Conservation (phyloP, 1,140 invertebrate genomes). For the Drosophila obscura region DNA sequence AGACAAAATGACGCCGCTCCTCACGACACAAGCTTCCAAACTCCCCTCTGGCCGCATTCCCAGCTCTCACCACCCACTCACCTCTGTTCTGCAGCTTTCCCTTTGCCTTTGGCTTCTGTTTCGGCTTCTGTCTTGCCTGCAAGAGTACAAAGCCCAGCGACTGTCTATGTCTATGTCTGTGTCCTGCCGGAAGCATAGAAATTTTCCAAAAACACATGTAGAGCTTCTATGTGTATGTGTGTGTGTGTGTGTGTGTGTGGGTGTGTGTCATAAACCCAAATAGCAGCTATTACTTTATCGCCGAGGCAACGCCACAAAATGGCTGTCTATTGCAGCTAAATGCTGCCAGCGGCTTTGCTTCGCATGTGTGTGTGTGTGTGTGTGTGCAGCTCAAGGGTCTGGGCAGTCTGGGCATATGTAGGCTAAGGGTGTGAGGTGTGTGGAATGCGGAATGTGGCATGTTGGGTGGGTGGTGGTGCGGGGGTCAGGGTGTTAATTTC, state of each 20-base stretch:
- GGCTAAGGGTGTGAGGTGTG: not conserved
- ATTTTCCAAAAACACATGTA: conserved; percentile 58
- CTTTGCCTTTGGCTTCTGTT: conserved; percentile 33
- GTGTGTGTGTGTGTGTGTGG: conserved; percentile 21
- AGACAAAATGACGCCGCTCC: conserved; percentile 74
- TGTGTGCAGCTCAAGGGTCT: conserved; percentile 5
- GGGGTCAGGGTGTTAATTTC: conserved; percentile 49
- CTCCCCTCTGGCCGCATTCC: not conserved
- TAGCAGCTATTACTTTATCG: conserved; percentile 79
- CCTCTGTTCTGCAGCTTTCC: conserved; percentile 8
- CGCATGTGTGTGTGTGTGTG: conserved; percentile 30
- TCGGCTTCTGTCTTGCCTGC: conserved; percentile 10
- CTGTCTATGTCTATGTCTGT: conserved; percentile 21
- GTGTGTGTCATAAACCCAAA: conserved; percentile 68
- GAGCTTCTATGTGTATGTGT: conserved; percentile 6
- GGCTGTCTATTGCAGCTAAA: conserved; percentile 75
- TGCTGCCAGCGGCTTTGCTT: conserved; percentile 70
- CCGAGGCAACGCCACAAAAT: conserved; percentile 72
- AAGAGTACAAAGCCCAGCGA: conserved; percentile 46
- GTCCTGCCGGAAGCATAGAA: conserved; percentile 55
- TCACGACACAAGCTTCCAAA: not conserved
- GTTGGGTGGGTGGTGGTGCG: conserved; percentile 1
- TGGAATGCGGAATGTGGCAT: not conserved
- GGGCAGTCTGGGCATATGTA: not conserved
- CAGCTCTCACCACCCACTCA: not conserved